Evolutionary conservation across 2,113 vertebrate genomes (phyloP), one percentile per base, ranked within the genome.

Genomic region (Petaurus breviceps): DNA sequence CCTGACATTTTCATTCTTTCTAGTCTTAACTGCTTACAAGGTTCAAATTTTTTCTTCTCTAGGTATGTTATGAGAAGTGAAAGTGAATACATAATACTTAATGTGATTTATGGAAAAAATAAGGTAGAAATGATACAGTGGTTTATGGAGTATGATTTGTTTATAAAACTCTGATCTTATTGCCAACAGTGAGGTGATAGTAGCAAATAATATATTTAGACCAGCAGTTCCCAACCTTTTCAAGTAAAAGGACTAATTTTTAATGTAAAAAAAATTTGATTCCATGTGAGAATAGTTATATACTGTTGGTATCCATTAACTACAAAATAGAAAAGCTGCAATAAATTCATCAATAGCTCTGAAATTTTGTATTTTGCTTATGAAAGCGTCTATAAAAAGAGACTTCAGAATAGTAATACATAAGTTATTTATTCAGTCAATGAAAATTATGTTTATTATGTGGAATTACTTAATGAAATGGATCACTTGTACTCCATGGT

Each of bases 31-130:
- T 95, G 0, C 90, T 84, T 97, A 92, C 57, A 43, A 95, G 98
- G 99, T 99, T 98, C 24, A 14, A 0, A 5, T 68, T 91, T 95
- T 92, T 51, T 55, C 89, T 26, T 94, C 92, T 57, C 91, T 95
- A 90, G 68, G 46, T 90, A 5, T 94, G 16, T 89, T 5, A 43
- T 51, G 47, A 92, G 5, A 91, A 93, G 10, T 54, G 22, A 91
- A 55, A 68, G n/a, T 51, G 49, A 95, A 84, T 4, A 8, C 25
- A 22, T 51, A 47, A 92, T 50, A 91, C 28, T n/a, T 94, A 84
- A 47, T 84, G 12, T 84, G 19, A 84, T 23, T 43, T 43, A 84
- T 84, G 68, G 68, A 43, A 84, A 37, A 28, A 68, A 98, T 97
- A 84, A 43, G 16, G 37, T 22, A 84, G 68, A 14, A 43, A 22